Evolutionary conservation across 2,888 invertebrate species (phyloP), one percentile per base, ranked within the genome.

Genomic region (Augochlorella aurata): DNA sequence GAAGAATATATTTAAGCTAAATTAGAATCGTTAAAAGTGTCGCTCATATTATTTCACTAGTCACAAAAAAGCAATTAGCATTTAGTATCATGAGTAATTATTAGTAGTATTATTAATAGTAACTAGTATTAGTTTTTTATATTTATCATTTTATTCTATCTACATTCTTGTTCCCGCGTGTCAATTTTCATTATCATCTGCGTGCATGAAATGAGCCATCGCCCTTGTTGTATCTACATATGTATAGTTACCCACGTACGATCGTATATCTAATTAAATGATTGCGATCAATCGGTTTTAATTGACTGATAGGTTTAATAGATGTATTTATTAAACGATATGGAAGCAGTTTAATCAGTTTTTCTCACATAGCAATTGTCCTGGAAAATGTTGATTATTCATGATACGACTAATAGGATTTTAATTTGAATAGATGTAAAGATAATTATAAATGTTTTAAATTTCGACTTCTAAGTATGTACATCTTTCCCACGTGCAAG

Each of bases 241-340:
- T n/a, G 18, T n/a, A 47, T 29, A 68, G 3, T 29, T 49, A 49
- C 24, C 47, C 16, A n/a, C 58, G n/a, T 58, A 16, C 14, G 21
- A 54, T 54, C 3, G 50, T 18, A 50, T 1, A 21, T 45, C n/a
- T 61, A 45, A 45, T 68, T 45, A 71, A 77, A 76, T 49, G 71
- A 79, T 72, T 24, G 67, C 29, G 29, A 63, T 72, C 68, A 77
- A 72, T 68, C 45, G 71, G 68, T 67, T 63, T 12, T 16, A 49
- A 80, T 71, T 50, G 65, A n/a, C 50, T 44, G 18, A 38, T 16
- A 16, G 16, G 18, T 50, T 5, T 16, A 50, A 50, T 50, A 50
- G 50, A 18, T 2, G 47, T 47, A 12, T 14, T 49, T 45, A 47
- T 12, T 9, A 12, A 47, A 9, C 12, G 12, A 47, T 50, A 18